Conservation (phyloP, 1,140 invertebrate species). For the Oncopodura yosiiana region DNA sequence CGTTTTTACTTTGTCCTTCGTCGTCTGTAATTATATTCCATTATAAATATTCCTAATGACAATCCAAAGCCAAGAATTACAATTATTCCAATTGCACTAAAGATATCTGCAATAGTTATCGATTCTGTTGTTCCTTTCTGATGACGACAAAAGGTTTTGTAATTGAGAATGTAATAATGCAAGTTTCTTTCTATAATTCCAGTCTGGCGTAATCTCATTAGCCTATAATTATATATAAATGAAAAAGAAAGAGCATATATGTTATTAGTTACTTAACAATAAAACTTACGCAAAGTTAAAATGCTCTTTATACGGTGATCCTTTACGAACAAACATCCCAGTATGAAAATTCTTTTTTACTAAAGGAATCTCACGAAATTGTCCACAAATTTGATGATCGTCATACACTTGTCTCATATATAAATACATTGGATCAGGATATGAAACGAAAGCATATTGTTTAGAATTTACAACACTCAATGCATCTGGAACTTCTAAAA, state of each 20-base stretch:
- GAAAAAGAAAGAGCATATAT: too few species aligned
- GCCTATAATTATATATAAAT: not conserved
- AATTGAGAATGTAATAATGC: not conserved
- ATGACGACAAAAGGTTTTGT: too few species aligned
- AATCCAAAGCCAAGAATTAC: too few species aligned
- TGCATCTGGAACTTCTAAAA: slow-evolving; percentile 3
- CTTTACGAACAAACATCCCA: not conserved
- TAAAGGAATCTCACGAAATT: not conserved
- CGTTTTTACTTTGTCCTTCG: too few species aligned
- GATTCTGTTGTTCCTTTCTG: too few species aligned
- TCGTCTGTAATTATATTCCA: too few species aligned
- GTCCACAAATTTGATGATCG: not conserved
- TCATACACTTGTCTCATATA: not conserved
- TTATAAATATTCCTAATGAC: too few species aligned
- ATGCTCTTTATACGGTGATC: not conserved
- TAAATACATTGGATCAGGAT: not conserved
- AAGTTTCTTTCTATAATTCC: slow-evolving; percentile 1
- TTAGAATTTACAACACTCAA: not conserved
- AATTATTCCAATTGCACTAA: too few species aligned
- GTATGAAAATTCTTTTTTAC: not conserved
- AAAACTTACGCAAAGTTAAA: not conserved
- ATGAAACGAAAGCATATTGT: not conserved
- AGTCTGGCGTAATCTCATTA: not conserved
- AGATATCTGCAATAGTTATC: too few species aligned
- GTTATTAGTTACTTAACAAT: not conserved